Base-by-base conservation (phyloP, 2,888 invertebrate genomes). In the Lithodes maja region DNA sequence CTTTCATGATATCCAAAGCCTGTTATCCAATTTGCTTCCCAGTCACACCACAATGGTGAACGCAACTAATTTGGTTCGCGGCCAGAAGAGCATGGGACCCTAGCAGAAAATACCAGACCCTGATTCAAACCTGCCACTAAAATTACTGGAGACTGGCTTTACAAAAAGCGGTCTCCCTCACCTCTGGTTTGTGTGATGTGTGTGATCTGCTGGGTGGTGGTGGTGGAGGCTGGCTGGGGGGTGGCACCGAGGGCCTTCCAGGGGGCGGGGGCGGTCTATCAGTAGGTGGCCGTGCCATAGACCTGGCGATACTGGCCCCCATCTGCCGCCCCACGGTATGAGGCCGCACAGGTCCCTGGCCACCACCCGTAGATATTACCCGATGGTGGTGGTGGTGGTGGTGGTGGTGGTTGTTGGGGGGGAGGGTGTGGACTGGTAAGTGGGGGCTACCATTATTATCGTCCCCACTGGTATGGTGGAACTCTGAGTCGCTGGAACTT, bases 141-240 rank as follows among this genome's bases (percentile, higher is more conserved):
- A 33, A 33, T 33, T 33, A 33, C 33, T 33, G 33, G 33, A 33
- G 33, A 33, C 33, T 33, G 33, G 33, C 33, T 33, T 33, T 33
- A 33, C 33, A 33, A 33, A 33, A 33, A 33, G 33, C 33, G 33
- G 33, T 33, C 33, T 33, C 33, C 5, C 69, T 83, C 68, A 89
- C 89, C 85, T 89, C 89, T 9, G 89, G 89, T 54, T 86, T 89
- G 68, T 61, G 15, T 17, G 86, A 84, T 12, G 85, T 50, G 61
- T 77, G 50, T 78, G 83, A 82, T 68, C 85, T 55, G 74, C 82
- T 85, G 1, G 86, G 79, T 5, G 89, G 89, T 2, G 89, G 89
- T n/a, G 89, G 89, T 5, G 89, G 89, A 3, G 89, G 89, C 78
- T 89, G 89, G 55, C 50, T 89, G 33, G 89, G 89, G 0, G 89